phyloP scores from a whole-genome alignment of 2,888 invertebrate genomes.

The Dasysyrphus albostriatus region DNA sequence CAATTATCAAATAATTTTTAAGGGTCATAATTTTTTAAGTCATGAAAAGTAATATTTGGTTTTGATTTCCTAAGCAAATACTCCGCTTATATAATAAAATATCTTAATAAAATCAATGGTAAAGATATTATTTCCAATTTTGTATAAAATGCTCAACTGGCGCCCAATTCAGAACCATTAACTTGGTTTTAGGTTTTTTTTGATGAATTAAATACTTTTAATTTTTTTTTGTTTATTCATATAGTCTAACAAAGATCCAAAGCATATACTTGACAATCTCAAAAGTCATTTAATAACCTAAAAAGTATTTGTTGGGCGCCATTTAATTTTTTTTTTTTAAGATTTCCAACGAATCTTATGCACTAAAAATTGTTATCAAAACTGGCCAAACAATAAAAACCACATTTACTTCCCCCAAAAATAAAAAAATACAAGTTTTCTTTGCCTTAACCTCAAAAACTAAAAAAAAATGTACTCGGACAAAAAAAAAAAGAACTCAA shows the following conservation, averaged over 20 bases:
- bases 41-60: too few species aligned
- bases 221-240: neutral
- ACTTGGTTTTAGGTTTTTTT: rapidly evolving
- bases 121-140: neutral
- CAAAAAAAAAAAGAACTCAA: slow-evolving; percentile 18
- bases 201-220: neutral
- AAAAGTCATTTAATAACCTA: neutral
- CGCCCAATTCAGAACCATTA: slow-evolving; percentile 4
- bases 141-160: neutral
- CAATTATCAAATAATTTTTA: too few species aligned
- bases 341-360: neutral
- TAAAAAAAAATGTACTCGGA: slow-evolving; percentile 6
- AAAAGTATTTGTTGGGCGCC: slow-evolving; percentile 14
- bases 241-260: neutral
- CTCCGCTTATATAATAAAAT: neutral
- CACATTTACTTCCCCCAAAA: neutral
- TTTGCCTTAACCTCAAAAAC: slow-evolving; percentile 4
- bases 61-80: too few species aligned
- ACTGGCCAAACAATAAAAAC: slow-evolving; percentile 14
- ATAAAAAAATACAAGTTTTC: neutral
- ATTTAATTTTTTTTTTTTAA: neutral
- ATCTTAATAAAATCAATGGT: neutral
- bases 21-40: too few species aligned
- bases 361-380: slow-evolving; percentile 10
- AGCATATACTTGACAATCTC: neutral